phyloP scores from a whole-genome alignment of 2,113 vertebrate genomes.

The Zosterops borbonicus region DNA sequence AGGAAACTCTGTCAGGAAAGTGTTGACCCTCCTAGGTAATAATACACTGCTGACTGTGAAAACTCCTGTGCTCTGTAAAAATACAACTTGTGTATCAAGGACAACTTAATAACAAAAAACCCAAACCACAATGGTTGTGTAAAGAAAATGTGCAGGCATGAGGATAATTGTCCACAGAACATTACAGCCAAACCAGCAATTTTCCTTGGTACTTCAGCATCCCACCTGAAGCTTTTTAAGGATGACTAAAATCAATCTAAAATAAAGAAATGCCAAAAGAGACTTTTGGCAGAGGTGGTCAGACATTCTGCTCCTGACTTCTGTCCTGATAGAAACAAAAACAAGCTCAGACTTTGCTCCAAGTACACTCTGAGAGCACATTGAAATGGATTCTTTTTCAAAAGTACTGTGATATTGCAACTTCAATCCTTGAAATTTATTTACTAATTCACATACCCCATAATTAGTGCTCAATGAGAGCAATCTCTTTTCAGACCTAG shows the following conservation, averaged over 20 bases:
- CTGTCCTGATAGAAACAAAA: background rate
- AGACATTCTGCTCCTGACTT: background rate
- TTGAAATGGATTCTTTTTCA: background rate
- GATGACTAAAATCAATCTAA: background rate
- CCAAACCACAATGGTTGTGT: background rate
- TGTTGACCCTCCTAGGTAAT: constrained; percentile 29
- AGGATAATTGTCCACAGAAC: background rate
- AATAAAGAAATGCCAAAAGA: background rate
- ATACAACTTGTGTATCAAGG: background rate
- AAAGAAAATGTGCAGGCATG: background rate
- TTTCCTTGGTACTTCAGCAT: background rate
- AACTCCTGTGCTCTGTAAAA: background rate
- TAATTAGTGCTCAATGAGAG: background rate
- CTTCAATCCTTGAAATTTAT: background rate
- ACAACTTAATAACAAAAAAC: background rate
- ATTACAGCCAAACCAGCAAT: background rate
- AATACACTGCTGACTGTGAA: constrained; percentile 8
- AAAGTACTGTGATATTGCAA: background rate
- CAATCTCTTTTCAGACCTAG: background rate
- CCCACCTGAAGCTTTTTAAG: background rate
- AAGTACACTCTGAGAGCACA: background rate
- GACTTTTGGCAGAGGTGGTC: background rate
- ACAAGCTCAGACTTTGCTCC: background rate
- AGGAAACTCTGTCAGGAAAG: constrained; percentile 19
- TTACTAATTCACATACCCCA: background rate